These are phyloP conservation scores for Drosophila mimetica DNA, from an alignment of 2,888 invertebrate species.

Conservation along the genomic window DNA sequence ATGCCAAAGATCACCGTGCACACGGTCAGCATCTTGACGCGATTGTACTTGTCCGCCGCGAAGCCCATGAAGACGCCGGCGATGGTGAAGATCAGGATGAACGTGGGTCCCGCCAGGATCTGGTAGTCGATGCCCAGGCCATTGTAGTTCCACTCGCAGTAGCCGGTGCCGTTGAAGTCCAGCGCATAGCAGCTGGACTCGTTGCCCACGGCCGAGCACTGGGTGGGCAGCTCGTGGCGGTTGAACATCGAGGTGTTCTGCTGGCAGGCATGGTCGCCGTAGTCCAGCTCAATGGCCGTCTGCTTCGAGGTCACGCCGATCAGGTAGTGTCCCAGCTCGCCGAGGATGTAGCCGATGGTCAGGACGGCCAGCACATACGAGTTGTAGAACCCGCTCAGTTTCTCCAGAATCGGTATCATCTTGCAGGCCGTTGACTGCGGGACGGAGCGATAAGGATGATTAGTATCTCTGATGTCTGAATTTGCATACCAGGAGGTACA, in stretches of 20 bases:
- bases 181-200: slow-evolving; percentile 88
- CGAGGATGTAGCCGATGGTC: slow-evolving; percentile 93
- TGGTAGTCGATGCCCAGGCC: slow-evolving; percentile 96
- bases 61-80: slow-evolving; percentile 93
- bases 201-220: slow-evolving; percentile 86
- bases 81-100: slow-evolving; percentile 95
- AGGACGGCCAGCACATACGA: slow-evolving; percentile 92
- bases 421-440: slow-evolving; percentile 11
- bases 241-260: slow-evolving; percentile 88
- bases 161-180: slow-evolving; percentile 89
- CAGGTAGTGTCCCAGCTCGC: slow-evolving; percentile 94
- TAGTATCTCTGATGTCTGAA: not conserved
- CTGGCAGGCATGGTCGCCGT: slow-evolving; percentile 94
- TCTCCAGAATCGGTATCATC: slow-evolving; percentile 83
- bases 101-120: slow-evolving; percentile 95
- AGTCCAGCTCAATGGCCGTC: slow-evolving; percentile 93
- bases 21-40: slow-evolving; percentile 90
- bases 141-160: slow-evolving; percentile 97
- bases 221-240: slow-evolving; percentile 85
- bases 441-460: slow-evolving; percentile 10
- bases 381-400: slow-evolving; percentile 89
- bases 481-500: slow-evolving; percentile 18
- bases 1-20: slow-evolving; percentile 93
- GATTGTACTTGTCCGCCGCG: slow-evolving; percentile 91
- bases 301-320: slow-evolving; percentile 95